Evolutionary conservation across 2,113 vertebrate genomes (phyloP), one percentile per base, ranked within the genome.

Genomic region (Jacana jacana): DNA sequence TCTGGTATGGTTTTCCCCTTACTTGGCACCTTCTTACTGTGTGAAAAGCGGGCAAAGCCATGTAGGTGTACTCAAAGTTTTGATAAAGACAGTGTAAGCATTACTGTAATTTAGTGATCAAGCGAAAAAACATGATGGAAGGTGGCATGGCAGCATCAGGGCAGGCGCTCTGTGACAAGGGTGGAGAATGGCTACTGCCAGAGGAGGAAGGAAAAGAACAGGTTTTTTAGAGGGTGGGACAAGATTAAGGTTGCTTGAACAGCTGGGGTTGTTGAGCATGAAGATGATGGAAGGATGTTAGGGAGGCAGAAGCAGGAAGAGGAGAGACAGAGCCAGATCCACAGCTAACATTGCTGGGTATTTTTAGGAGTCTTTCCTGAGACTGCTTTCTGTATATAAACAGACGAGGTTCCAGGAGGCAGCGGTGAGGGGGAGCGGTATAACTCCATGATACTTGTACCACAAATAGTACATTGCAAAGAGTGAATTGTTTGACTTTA

Each of bases 401-500:
- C 93, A 96, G 86, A 55, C 0, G 0, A 76, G 57, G 83, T 84
- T 92, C 83, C 94, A 95, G 83, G 81, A 95, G 93, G 89, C 89
- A 93, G 89, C 10, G 5, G 72, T 63, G 80, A 89, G 86, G 92
- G 90, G 77, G 92, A 93, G 69, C 51, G 3, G 57, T 52, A 54
- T 93, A 81, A 93, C 81, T 76, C 77, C 58, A 16, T 84, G 86
- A 89, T 92, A 60, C 86, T 93, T 84, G 48, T 89, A 76, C 94
- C 23, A 2, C 94, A 95, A 95, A 89, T 92, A 95, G 80, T 88
- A 84, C 52, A 27, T 37, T 76, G 93, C 86, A 92, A 94, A 95
- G 92, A 96, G 96, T 72, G 92, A 95, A 85, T 30, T 95, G 94
- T 92, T 94, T 95, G 81, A 93, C 89, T 95, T 93, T 79, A 94